Evolutionary conservation across 1,140 invertebrate genomes (phyloP).

Genomic region (Lamellibrachia luymesi): DNA sequence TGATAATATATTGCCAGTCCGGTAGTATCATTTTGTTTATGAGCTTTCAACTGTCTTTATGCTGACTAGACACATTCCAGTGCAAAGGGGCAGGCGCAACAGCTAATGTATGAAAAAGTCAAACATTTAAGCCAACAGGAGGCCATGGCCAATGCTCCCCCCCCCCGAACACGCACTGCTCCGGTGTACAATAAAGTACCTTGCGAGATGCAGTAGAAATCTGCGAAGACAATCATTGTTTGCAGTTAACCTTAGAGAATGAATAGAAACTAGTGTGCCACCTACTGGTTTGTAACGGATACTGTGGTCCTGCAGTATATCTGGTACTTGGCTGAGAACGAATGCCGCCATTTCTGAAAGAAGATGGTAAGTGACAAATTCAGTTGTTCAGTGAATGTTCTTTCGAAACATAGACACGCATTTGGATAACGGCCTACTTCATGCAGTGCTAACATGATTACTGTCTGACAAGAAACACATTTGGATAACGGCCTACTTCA

Average conservation of each 20-base stretch:
- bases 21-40: too few species aligned
- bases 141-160: too few species aligned
- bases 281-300: neutral
- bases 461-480: neutral
- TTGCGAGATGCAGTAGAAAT: neutral
- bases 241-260: neutral
- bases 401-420: neutral
- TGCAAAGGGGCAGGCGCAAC: too few species aligned
- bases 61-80: too few species aligned
- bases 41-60: too few species aligned
- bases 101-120: too few species aligned
- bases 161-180: too few species aligned
- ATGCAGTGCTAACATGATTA: neutral
- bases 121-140: too few species aligned
- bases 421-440: neutral
- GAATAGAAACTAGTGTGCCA: neutral
- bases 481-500: too few species aligned
- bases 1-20: too few species aligned
- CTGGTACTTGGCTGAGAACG: conserved; percentile 12
- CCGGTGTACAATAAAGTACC: too few species aligned
- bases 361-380: neutral
- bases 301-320: neutral
- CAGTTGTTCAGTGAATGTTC: neutral
- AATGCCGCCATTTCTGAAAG: conserved; percentile 10
- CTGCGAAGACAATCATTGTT: neutral